A percentile compares a stretch with the other conserved stretches of the same genome.
phyloP scores from a whole-genome alignment of 2,888 invertebrate species.

The Lasioglossum leucozonium region DNA sequence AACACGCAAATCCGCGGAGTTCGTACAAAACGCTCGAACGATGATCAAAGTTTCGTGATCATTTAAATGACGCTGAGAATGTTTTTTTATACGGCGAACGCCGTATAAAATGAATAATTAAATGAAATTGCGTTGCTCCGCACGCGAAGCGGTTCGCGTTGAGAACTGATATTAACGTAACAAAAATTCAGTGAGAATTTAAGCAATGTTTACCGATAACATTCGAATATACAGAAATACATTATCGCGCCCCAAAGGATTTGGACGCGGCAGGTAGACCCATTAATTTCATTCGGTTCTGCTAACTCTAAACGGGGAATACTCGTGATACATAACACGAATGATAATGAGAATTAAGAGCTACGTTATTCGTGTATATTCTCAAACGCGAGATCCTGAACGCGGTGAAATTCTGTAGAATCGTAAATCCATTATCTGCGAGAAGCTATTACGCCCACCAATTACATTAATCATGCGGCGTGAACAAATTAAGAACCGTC shows the following conservation, averaged over 20 bases:
- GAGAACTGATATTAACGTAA: neutral
- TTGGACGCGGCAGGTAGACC: neutral
- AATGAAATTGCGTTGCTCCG: neutral
- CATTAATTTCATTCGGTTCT: constrained; percentile 22
- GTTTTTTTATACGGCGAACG: neutral
- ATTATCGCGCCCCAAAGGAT: neutral
- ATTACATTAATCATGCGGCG: neutral
- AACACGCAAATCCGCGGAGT: neutral
- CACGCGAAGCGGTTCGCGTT: neutral
- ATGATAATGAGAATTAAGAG: neutral
- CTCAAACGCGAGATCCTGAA: neutral
- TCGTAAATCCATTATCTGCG: neutral
- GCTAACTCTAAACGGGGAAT: constrained; percentile 14
- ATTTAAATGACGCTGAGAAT: neutral
- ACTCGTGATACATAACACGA: neutral
- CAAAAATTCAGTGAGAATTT: constrained; percentile 25
- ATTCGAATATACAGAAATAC: neutral
- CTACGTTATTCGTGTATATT: neutral
- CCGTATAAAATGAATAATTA: too few species aligned
- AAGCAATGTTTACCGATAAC: constrained; percentile 16
- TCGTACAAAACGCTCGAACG: neutral
- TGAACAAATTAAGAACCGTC: neutral
- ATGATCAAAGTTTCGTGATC: neutral
- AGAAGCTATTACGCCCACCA: neutral
- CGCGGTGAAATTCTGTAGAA: neutral